phyloP scores from a whole-genome alignment of 30 jellyfish, hydroid and myxozoan genomes.

The Aurelia sp. region DNA sequence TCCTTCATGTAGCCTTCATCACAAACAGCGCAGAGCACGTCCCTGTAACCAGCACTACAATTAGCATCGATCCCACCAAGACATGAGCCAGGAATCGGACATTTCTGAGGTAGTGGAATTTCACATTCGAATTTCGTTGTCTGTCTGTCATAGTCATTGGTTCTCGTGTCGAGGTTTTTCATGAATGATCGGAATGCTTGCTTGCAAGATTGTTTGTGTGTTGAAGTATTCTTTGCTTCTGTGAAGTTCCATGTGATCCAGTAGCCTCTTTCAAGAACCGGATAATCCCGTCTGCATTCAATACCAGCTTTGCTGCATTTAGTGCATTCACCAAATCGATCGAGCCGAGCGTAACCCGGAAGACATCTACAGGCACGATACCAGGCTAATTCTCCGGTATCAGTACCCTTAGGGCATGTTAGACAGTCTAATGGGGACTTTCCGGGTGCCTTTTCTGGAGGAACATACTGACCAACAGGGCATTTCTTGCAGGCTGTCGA shows the following conservation, averaged over 20 bases:
- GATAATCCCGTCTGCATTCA: slow-evolving; percentile 46
- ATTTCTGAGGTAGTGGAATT: slow-evolving; percentile 46
- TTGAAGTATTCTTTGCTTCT: no score
- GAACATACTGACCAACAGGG: slow-evolving; percentile 63
- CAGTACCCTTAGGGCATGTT: slow-evolving; percentile 72
- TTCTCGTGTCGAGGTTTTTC: slow-evolving; percentile 22
- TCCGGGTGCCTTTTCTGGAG: slow-evolving; percentile 43
- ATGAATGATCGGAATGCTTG: slow-evolving; percentile 6
- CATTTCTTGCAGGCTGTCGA: slow-evolving; percentile 44
- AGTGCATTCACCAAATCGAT: slow-evolving; percentile 66
- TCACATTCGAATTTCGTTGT: slow-evolving; percentile 20
- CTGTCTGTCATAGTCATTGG: slow-evolving; percentile 17
- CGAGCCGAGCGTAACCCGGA: slow-evolving; percentile 39
- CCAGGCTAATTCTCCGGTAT: slow-evolving; percentile 35
- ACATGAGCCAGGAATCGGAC: slow-evolving; percentile 63
- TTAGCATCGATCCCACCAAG: slow-evolving; percentile 59
- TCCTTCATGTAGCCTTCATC: slow-evolving; percentile 36
- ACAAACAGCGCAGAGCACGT: slow-evolving; percentile 66
- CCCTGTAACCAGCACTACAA: slow-evolving; percentile 46
- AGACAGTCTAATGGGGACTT: slow-evolving; percentile 48
- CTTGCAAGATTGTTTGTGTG: slow-evolving; percentile 9
- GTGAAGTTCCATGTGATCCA: slow-evolving; percentile 60
- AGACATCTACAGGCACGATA: slow-evolving; percentile 60
- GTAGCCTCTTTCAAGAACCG: slow-evolving; percentile 11
- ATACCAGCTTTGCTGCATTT: slow-evolving; percentile 36